Evolutionary conservation across 2,888 invertebrate species (phyloP).

Genomic region (Bhutanitis thaidina): DNA sequence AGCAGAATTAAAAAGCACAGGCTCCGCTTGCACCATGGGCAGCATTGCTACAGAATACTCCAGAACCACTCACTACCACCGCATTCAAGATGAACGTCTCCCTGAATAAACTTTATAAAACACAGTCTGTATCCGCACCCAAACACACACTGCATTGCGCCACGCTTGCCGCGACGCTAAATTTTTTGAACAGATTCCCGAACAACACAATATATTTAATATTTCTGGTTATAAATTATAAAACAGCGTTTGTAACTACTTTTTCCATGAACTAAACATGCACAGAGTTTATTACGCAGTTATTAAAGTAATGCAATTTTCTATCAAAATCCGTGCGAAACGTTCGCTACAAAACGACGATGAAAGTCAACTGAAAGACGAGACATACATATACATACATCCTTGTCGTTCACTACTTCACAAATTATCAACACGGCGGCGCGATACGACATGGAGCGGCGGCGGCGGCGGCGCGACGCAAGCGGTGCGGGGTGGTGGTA

Average conservation of each 20-base stretch:
- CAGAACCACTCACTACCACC: conserved; percentile 50
- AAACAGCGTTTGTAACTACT: not conserved
- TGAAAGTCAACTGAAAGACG: conserved; percentile 80
- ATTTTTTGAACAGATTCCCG: conserved; percentile 41
- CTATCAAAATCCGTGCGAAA: conserved; percentile 75
- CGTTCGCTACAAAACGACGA: conserved; percentile 78
- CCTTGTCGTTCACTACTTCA: conserved; percentile 73
- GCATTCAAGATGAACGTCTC: conserved; percentile 48
- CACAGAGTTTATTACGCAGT: conserved; percentile 72
- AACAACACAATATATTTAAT: conserved; percentile 31
- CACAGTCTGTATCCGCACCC: conserved; percentile 65
- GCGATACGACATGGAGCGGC: conserved; percentile 29
- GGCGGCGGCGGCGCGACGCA: conserved; percentile 43
- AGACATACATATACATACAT: conserved; percentile 77
- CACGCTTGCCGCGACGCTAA: conserved; percentile 68
- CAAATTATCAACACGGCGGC: conserved; percentile 62
- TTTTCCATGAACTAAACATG: conserved; percentile 42
- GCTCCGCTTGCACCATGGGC: conserved; percentile 72
- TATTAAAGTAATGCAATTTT: conserved; percentile 65
- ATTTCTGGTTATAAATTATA: conserved; percentile 9
- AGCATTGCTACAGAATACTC: conserved; percentile 66
- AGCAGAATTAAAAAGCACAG: conserved; percentile 64
- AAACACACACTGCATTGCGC: conserved; percentile 79
- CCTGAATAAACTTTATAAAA: conserved; percentile 54
- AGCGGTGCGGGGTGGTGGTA: conserved; percentile 39